Evolutionary conservation across 2,113 vertebrate species (phyloP), one percentile per base, ranked within the genome.

Genomic region (Nibea coibor): DNA sequence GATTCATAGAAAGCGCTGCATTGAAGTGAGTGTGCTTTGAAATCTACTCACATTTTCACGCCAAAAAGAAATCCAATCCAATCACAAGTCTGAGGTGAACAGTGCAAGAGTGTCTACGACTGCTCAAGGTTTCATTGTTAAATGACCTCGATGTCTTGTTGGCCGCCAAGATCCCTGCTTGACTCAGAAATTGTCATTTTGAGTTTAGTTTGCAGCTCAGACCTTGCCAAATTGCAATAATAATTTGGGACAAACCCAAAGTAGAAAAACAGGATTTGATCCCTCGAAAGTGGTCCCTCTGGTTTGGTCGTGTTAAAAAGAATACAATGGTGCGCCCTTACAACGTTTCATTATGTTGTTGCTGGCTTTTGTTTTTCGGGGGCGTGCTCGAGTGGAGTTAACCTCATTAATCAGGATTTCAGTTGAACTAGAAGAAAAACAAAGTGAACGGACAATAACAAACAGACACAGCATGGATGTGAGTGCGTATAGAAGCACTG

Each of bases 401-500:
- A 64, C 28, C 26, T 78, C 56, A 76, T 61, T 69, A 66, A 70
- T 75, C 73, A 24, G 45, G 35, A 5, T 26, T 79, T 75, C 42
- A 54, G 63, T 22, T 81, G 48, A 66, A 61, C 39, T 71, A 61
- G 22, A 62, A 79, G 59, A 66, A 76, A 81, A 75, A 10, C 28
- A 67, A 28, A 45, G 3, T 20, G 10, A 61, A 47, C 39, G 42
- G n/a, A 69, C 66, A 62, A 68, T 4, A 72, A 19, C 56, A 50
- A 20, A 50, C 24, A 53, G 0, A 5, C 16, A 62, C 19, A 45
- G 8, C 1, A 67, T 11, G 22, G 7, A 78, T 65, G 24, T 72
- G 8, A 22, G 4, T 53, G 3, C 26, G 5, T 67, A 22, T 20
- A 10, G 56, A 72, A 39, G 35, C 47, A 10, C 43, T 45, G 11